Conservation (phyloP, 2,797 vertebrate genomes). For the Schizopygopsis pylzovi region DNA sequence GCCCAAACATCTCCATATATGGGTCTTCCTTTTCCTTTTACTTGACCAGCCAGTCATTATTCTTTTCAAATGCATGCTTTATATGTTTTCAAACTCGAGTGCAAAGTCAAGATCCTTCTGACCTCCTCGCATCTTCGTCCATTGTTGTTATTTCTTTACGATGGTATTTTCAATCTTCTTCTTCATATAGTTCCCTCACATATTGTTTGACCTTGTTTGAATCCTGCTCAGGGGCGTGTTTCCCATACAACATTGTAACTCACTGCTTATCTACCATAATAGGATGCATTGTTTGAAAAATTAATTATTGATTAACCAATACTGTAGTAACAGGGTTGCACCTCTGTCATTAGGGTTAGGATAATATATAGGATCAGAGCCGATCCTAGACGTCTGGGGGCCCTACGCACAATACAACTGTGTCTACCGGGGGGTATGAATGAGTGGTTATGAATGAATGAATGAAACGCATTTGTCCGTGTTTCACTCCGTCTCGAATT, state of each 20-base stretch:
- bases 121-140: background rate
- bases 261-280: background rate
- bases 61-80: background rate
- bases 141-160: no score
- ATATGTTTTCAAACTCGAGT: background rate
- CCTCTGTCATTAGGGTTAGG: background rate
- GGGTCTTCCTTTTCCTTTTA: conserved; percentile 11
- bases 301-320: background rate
- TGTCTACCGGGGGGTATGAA: no score
- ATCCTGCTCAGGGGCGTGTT: background rate
- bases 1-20: background rate
- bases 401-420: no score
- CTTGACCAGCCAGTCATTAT: background rate
- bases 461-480: no score
- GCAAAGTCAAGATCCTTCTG: background rate
- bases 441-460: no score
- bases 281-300: background rate
- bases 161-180: background rate
- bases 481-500: no score
- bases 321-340: background rate
- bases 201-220: background rate
- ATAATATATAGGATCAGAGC: no score
- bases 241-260: background rate
- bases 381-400: no score
- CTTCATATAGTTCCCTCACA: background rate